Conservation (phyloP, 2,888 invertebrate species). For the Epicampocera succincta region DNA sequence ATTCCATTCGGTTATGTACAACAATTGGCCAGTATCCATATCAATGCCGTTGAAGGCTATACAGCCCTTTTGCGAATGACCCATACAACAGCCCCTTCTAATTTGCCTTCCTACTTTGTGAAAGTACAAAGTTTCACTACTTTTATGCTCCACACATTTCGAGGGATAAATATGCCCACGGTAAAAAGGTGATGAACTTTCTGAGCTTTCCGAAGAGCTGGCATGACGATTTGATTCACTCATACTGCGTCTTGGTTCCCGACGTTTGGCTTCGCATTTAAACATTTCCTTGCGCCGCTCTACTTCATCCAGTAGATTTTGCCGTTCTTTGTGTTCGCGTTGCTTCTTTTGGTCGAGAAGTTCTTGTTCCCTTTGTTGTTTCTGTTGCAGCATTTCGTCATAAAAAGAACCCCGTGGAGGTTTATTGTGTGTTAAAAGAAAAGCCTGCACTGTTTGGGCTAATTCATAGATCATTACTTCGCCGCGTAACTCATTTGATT, state of each 20-base stretch:
- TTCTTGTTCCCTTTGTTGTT: slow-evolving; percentile 86
- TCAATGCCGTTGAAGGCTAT: slow-evolving; percentile 90
- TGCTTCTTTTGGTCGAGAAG: slow-evolving; percentile 84
- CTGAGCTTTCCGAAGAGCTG: slow-evolving; percentile 84
- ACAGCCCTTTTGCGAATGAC: slow-evolving; percentile 88
- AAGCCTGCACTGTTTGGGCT: slow-evolving; percentile 89
- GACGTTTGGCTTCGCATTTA: slow-evolving; percentile 85
- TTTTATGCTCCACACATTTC: slow-evolving; percentile 83
- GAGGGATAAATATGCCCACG: slow-evolving; percentile 78
- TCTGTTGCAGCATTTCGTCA: slow-evolving; percentile 92
- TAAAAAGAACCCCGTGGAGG: slow-evolving; percentile 92
- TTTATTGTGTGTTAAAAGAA: slow-evolving; percentile 90
- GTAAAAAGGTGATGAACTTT: slow-evolving; percentile 81
- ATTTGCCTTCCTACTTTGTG: slow-evolving; percentile 85
- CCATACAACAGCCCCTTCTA: slow-evolving; percentile 89
- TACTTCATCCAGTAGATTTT: slow-evolving; percentile 89
- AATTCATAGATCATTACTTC: slow-evolving; percentile 94
- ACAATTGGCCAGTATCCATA: slow-evolving; percentile 86
- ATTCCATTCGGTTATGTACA: slow-evolving; percentile 90
- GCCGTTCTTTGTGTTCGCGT: slow-evolving; percentile 87
- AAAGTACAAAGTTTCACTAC: slow-evolving; percentile 83
- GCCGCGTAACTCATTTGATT: slow-evolving; percentile 85
- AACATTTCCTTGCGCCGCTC: slow-evolving; percentile 90
- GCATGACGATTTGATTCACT: slow-evolving; percentile 82
- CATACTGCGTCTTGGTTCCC: slow-evolving; percentile 82